Evolutionary conservation across 2,113 vertebrate genomes (phyloP).

Genomic region (Oxyura jamaicensis): DNA sequence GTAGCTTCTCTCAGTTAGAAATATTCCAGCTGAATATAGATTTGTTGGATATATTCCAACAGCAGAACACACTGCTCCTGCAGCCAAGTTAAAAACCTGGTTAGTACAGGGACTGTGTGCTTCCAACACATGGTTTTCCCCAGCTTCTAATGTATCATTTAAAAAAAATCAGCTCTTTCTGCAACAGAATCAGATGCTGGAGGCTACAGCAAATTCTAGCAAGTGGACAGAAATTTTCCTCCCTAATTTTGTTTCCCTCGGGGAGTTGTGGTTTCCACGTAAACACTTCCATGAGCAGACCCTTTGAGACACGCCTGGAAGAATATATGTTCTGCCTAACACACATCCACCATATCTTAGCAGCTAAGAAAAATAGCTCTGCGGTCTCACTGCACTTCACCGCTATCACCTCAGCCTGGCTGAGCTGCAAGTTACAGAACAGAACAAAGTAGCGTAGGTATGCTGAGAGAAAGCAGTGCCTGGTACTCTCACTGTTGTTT

Average conservation of each 20-base stretch:
- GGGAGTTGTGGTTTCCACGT: conserved; percentile 58
- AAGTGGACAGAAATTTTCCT: conserved; percentile 37
- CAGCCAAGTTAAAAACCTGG: background rate
- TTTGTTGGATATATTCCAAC: background rate
- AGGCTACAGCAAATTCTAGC: conserved; percentile 51
- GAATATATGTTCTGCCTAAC: conserved; percentile 38
- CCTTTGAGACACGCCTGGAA: conserved; percentile 31
- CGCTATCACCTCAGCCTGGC: conserved; percentile 14
- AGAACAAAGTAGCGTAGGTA: background rate
- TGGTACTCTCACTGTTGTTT: conserved; percentile 20
- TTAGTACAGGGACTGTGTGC: background rate
- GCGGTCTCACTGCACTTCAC: background rate
- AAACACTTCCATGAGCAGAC: conserved; percentile 22
- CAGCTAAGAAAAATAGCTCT: conserved; percentile 46
- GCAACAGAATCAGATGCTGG: background rate
- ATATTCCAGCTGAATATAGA: background rate
- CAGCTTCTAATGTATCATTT: background rate
- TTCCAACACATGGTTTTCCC: background rate
- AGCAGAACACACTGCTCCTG: background rate
- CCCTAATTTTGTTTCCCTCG: conserved; percentile 35
- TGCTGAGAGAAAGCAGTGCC: background rate
- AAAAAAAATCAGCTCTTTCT: background rate
- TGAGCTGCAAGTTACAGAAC: conserved; percentile 18
- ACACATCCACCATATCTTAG: conserved; percentile 11
- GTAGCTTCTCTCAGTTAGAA: background rate